phyloP scores from a whole-genome alignment of 2,113 vertebrate genomes.

The Lepus americanus region DNA sequence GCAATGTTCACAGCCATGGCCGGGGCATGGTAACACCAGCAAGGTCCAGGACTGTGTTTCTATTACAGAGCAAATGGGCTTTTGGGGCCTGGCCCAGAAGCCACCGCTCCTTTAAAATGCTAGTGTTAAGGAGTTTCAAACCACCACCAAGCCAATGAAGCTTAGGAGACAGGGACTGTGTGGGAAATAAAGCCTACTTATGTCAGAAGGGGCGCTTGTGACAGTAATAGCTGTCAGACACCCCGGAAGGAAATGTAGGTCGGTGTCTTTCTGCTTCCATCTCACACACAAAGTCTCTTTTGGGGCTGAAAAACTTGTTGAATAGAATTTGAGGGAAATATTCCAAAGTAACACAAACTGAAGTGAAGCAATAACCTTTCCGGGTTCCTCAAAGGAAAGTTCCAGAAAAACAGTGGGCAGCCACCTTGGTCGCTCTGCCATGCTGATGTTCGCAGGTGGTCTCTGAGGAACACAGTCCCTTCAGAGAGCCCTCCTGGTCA shows the following conservation, averaged over 20 bases:
- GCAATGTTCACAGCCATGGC: neutral
- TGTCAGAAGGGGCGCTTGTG: neutral
- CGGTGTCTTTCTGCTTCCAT: neutral
- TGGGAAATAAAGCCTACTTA: slow-evolving; percentile 30
- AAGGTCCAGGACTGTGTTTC: neutral
- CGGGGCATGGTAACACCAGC: fast-evolving
- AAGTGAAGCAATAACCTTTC: neutral
- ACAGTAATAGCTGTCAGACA: no score
- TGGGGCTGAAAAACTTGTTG: neutral
- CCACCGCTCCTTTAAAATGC: neutral
- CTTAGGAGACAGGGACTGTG: neutral
- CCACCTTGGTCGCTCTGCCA: neutral
- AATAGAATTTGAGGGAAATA: neutral
- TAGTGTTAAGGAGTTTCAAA: slow-evolving; percentile 15
- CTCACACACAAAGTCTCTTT: neutral
- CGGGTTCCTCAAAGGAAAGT: neutral
- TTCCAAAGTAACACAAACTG: neutral
- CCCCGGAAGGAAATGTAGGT: neutral
- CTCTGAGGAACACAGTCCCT: neutral
- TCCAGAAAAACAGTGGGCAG: neutral
- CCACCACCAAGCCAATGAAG: slow-evolving; percentile 5
- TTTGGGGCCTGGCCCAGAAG: neutral
- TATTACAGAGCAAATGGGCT: neutral
- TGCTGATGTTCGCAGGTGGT: neutral
- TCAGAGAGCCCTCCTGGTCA: neutral